Evolutionary conservation across 2,113 vertebrate genomes (phyloP).

Genomic region (Leucopsar rothschildi): DNA sequence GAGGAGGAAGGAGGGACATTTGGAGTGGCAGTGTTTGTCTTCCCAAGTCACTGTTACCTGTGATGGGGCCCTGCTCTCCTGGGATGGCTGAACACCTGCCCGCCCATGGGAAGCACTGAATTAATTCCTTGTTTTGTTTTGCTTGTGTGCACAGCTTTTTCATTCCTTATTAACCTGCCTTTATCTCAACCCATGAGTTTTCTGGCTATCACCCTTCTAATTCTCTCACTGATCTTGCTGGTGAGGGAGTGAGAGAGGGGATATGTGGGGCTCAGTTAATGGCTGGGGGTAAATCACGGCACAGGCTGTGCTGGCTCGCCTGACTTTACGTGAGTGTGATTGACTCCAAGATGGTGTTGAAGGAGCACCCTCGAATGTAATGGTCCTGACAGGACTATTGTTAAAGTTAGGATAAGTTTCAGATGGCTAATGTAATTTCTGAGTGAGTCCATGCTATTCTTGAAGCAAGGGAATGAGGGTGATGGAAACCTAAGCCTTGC

Average conservation of each 20-base stretch:
- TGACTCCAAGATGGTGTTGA: neutral
- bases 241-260: neutral
- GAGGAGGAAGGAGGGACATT: neutral
- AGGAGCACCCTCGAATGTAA: neutral
- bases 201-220: neutral
- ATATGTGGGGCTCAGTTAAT: neutral
- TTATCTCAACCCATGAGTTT: neutral
- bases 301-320: neutral
- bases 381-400: neutral
- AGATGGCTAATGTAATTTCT: neutral
- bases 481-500: neutral
- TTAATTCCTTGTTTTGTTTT: neutral
- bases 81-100: neutral
- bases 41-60: neutral
- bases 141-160: neutral
- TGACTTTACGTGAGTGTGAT: rapidly evolving
- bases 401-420: neutral
- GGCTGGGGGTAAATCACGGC: neutral
- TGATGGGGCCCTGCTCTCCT: neutral
- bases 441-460: neutral
- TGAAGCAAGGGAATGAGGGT: neutral
- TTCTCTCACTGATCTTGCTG: neutral
- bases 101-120: neutral
- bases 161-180: neutral
- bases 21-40: neutral